Evolutionary conservation across 2,888 invertebrate genomes (phyloP).

Genomic region (Isoperla grammatica): DNA sequence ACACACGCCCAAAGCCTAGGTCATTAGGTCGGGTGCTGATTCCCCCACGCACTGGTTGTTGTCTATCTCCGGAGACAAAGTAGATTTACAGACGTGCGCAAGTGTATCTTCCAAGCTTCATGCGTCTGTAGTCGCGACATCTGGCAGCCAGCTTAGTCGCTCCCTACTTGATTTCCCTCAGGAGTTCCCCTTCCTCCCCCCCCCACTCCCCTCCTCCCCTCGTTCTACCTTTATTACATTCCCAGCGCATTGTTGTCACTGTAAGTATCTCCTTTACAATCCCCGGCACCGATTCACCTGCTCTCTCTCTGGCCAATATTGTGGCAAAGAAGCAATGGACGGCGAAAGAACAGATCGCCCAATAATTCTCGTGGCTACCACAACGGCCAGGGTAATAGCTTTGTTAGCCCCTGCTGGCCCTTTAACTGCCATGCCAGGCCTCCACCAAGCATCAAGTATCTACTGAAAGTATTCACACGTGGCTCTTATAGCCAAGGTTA

Average conservation of each 20-base stretch:
- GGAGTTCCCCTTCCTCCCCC: slow-evolving; percentile 16
- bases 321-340: background rate
- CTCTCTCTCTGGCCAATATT: slow-evolving; percentile 1
- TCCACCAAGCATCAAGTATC: background rate
- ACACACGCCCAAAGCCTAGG: too few relatives aligned
- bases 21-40: too few relatives aligned
- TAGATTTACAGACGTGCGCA: too few relatives aligned
- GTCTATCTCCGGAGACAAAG: too few relatives aligned
- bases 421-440: background rate
- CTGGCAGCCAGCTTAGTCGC: slow-evolving; percentile 10
- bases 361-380: slow-evolving; percentile 6
- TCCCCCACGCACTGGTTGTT: too few relatives aligned
- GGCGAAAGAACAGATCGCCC: background rate
- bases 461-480: slow-evolving; percentile 24
- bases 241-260: slow-evolving; percentile 11
- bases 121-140: background rate
- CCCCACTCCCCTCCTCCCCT: background rate
- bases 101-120: too few relatives aligned
- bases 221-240: slow-evolving; percentile 8
- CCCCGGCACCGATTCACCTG: background rate
- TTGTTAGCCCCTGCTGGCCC: slow-evolving; percentile 1
- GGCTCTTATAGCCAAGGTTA: too few relatives aligned
- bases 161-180: slow-evolving; percentile 23
- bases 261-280: background rate
- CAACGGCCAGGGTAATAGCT: slow-evolving; percentile 12